Conservation (phyloP, 2,888 invertebrate species). For the Cryptops parisi region DNA sequence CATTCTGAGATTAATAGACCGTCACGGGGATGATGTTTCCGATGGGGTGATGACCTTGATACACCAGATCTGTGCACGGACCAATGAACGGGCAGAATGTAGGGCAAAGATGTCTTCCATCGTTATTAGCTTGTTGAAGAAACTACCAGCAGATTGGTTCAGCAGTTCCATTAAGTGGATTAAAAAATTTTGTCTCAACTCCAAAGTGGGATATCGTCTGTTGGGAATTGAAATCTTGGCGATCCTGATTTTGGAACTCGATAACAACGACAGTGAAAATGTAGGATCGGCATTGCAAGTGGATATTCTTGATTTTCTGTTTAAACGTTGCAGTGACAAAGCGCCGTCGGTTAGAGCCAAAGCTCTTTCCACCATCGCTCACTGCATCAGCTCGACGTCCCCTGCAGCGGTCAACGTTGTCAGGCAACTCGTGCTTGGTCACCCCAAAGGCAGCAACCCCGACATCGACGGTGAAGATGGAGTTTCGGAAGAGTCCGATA, state of each 20-base stretch:
- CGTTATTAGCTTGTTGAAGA: slow-evolving; percentile 29
- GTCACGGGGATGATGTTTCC: slow-evolving; percentile 25
- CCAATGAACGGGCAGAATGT: slow-evolving; percentile 35
- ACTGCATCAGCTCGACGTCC: too few species aligned
- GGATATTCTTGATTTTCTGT: too few species aligned
- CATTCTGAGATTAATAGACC: slow-evolving; percentile 25
- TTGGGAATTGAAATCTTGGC: slow-evolving; percentile 39
- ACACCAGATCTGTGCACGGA: slow-evolving; percentile 34
- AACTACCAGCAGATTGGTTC: slow-evolving; percentile 28
- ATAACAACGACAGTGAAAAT: slow-evolving; percentile 5
- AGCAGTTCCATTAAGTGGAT: slow-evolving; percentile 33
- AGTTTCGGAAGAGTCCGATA: background rate
- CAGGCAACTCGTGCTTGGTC: too few species aligned
- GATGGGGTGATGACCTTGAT: slow-evolving; percentile 29
- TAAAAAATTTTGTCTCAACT: slow-evolving; percentile 30
- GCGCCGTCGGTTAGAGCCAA: slow-evolving; percentile 46
- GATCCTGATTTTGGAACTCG: slow-evolving; percentile 27
- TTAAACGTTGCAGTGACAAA: slow-evolving; percentile 30
- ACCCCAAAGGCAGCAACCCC: background rate
- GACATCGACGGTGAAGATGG: background rate
- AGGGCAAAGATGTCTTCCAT: slow-evolving; percentile 32
- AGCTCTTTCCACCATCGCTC: slow-evolving; percentile 34
- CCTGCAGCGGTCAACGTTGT: too few species aligned
- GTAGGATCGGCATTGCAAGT: background rate
- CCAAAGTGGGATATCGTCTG: slow-evolving; percentile 34